These are phyloP conservation scores for Arctopsyche grandis DNA, from an alignment of 1,140 invertebrate species.

Conservation along the genomic window DNA sequence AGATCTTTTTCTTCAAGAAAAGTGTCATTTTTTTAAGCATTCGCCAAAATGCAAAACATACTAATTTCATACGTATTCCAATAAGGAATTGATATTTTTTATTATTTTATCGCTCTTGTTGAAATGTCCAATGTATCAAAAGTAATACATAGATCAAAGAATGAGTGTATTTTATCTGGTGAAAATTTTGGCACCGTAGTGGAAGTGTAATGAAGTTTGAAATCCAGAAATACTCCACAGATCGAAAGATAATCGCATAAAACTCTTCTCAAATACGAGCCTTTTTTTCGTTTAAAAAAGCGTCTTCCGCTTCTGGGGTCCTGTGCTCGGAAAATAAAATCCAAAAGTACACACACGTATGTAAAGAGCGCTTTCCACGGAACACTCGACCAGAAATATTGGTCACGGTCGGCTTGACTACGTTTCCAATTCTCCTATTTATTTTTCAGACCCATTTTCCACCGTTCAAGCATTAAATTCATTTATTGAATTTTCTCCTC, in stretches of 20 bases:
- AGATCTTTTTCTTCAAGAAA: too few relatives aligned
- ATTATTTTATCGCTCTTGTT: too few relatives aligned
- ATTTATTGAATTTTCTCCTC: slow-evolving; percentile 37
- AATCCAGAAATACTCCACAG: not conserved
- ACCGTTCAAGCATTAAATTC: slow-evolving; percentile 40
- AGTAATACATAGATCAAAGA: too few relatives aligned
- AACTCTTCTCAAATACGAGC: not conserved
- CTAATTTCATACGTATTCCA: too few relatives aligned
- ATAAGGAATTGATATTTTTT: too few relatives aligned
- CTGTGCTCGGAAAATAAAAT: not conserved
- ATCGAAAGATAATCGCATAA: not conserved
- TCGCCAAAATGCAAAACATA: too few relatives aligned
- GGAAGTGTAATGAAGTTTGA: too few relatives aligned
- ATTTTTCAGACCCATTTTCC: slow-evolving; percentile 42
- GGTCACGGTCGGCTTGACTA: slow-evolving; percentile 21
- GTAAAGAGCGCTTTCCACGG: not conserved
- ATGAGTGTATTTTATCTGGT: too few relatives aligned
- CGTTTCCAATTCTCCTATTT: slow-evolving; percentile 37
- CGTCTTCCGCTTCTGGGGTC: not conserved
- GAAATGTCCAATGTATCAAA: too few relatives aligned
- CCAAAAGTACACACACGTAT: not conserved
- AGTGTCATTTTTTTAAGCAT: too few relatives aligned
- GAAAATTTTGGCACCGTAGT: too few relatives aligned
- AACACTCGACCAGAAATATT: slow-evolving; percentile 24
- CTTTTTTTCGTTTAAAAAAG: not conserved